Conservation (phyloP, 1,140 invertebrate species). For the Asobara japonica region DNA sequence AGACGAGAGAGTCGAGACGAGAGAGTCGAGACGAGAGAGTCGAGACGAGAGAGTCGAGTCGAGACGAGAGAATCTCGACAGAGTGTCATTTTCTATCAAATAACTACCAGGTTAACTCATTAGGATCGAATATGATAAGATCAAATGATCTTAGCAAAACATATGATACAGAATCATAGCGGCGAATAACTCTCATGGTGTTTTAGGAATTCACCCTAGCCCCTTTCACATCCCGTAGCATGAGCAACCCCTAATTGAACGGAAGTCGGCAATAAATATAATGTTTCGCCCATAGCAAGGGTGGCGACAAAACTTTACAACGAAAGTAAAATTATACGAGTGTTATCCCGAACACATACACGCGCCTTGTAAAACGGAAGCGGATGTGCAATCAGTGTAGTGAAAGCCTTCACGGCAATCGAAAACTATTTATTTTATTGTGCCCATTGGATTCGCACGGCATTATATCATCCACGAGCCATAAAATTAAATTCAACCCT, state of each 20-base stretch:
- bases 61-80: too few species aligned
- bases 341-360: slow-evolving; percentile 25
- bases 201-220: background rate
- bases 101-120: too few species aligned
- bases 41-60: too few species aligned
- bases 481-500: background rate
- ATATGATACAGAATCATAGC: background rate
- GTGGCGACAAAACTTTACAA: slow-evolving; percentile 52
- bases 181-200: background rate
- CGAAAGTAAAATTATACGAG: slow-evolving; percentile 42
- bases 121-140: too few species aligned
- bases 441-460: background rate
- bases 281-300: slow-evolving; percentile 47
- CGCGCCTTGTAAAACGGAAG: slow-evolving; percentile 43
- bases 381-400: slow-evolving; percentile 55
- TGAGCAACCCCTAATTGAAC: slow-evolving; percentile 60
- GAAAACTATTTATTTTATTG: slow-evolving; percentile 21
- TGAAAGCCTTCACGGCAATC: slow-evolving; percentile 34
- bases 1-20: too few species aligned
- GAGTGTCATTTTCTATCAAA: too few species aligned
- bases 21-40: too few species aligned
- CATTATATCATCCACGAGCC: background rate
- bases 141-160: background rate
- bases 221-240: background rate
- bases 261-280: slow-evolving; percentile 63